phyloP scores from a whole-genome alignment of 37 sponge, comb jelly and placozoan genomes.

The Haliclona indistincta region DNA sequence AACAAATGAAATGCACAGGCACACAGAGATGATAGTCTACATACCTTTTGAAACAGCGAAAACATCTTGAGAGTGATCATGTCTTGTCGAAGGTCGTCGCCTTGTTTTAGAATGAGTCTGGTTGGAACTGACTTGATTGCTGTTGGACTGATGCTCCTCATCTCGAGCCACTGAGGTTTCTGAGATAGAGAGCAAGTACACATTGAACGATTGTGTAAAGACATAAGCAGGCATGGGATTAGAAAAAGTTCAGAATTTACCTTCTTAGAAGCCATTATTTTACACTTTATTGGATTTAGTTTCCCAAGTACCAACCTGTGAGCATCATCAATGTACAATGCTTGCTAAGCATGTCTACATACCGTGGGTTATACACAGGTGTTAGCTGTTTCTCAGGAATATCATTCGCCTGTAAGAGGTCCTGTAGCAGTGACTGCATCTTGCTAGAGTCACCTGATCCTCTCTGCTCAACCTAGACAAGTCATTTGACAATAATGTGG shows the following conservation, averaged over 20 bases:
- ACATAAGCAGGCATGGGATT: not conserved
- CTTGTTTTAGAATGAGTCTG: slow-evolving; percentile 59
- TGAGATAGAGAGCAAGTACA: not conserved
- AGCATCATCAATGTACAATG: not conserved
- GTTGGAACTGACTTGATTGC: slow-evolving; percentile 11
- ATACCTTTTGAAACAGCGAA: slow-evolving; percentile 51
- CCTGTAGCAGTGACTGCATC: slow-evolving; percentile 41
- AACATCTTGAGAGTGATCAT: slow-evolving; percentile 68
- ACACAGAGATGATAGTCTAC: not conserved
- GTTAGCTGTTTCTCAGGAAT: slow-evolving; percentile 8
- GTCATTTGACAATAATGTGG: not conserved
- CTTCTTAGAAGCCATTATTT: slow-evolving; percentile 34
- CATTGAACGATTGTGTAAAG: not conserved
- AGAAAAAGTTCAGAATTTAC: not conserved
- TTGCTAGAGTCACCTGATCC: slow-evolving; percentile 39
- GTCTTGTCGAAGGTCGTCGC: slow-evolving; percentile 71
- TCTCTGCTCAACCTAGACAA: slow-evolving; percentile 29
- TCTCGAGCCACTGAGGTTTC: slow-evolving; percentile 68
- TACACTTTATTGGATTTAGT: slow-evolving; percentile 25
- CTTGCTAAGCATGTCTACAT: not conserved
- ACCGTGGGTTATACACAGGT: slow-evolving; percentile 71
- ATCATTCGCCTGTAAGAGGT: not conserved
- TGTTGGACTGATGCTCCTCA: slow-evolving; percentile 42
- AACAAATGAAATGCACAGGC: not conserved
- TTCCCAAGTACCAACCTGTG: slow-evolving; percentile 14